Evolutionary conservation across 2,113 vertebrate genomes (phyloP).

Genomic region (Ptychochromis oligacanthus): DNA sequence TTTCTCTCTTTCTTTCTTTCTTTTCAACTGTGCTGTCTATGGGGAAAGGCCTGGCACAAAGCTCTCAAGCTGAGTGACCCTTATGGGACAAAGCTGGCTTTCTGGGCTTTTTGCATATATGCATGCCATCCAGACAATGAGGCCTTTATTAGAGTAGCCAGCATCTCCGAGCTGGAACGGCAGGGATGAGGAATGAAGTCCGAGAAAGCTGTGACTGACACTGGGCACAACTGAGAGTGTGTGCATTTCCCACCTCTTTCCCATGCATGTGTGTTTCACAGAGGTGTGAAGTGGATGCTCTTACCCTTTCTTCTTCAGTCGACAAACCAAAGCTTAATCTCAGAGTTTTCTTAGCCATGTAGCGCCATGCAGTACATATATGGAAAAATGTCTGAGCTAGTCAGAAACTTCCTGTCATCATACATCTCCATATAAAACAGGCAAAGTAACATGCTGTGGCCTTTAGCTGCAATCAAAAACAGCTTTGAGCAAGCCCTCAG

Average conservation of each 20-base stretch:
- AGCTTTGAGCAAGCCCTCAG: constrained; percentile 53
- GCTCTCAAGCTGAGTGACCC: constrained; percentile 73
- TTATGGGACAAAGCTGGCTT: constrained; percentile 81
- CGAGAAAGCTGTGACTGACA: constrained; percentile 73
- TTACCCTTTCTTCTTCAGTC: constrained; percentile 36
- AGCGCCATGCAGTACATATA: constrained; percentile 21
- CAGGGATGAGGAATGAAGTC: constrained; percentile 60
- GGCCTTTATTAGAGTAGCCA: constrained; percentile 76
- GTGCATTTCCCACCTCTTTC: constrained; percentile 47
- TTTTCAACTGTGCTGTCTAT: constrained; percentile 28
- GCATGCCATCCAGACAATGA: constrained; percentile 80
- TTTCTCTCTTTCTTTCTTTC: constrained; percentile 10
- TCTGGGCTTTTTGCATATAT: constrained; percentile 80
- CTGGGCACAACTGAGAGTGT: constrained; percentile 18
- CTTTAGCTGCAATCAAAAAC: constrained; percentile 54
- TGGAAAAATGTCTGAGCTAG: constrained; percentile 9
- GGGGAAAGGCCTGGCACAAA: constrained; percentile 73
- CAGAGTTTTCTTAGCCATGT: constrained; percentile 27
- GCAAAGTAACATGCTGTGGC: constrained; percentile 31
- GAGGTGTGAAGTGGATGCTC: constrained; percentile 68
- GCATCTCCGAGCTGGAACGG: constrained; percentile 58
- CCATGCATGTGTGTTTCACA: constrained; percentile 41
- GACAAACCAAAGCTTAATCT: constrained; percentile 19
- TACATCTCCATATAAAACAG: constrained; percentile 44
- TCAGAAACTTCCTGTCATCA: constrained; percentile 25